Evolutionary conservation across 2,113 vertebrate species (phyloP).

Genomic region (Nanger granti): DNA sequence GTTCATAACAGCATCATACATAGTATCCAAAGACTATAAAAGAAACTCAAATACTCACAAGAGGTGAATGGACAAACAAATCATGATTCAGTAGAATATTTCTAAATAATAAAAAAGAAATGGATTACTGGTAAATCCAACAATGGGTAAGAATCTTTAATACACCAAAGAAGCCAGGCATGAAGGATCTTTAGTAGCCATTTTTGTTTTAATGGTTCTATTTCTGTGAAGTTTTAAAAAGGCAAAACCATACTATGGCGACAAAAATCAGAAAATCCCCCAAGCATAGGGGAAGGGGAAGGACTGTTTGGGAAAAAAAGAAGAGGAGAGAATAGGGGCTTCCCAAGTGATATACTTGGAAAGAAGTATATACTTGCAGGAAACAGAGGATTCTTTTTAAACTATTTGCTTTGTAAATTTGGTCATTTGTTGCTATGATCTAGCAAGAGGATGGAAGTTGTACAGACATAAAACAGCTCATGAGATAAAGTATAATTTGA

Average conservation of each 20-base stretch:
- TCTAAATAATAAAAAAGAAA: background rate
- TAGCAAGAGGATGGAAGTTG: background rate
- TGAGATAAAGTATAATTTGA: background rate
- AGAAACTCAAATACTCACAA: background rate
- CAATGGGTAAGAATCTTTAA: background rate
- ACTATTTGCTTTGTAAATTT: background rate
- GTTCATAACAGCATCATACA: background rate
- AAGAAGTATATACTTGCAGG: background rate
- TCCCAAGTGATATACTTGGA: background rate
- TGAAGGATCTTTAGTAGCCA: background rate
- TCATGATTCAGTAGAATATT: background rate
- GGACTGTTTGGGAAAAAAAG: background rate
- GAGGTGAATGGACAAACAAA: background rate
- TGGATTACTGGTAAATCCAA: background rate
- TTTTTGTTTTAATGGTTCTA: background rate
- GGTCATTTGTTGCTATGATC: background rate
- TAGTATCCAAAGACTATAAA: background rate
- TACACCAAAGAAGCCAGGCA: background rate
- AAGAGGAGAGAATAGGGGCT: background rate
- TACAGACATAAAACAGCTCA: background rate
- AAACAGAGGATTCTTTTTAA: background rate
- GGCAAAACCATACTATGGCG: background rate
- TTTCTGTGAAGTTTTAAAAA: background rate
- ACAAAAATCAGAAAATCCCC: background rate
- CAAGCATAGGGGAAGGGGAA: background rate